Percentiles rank a stretch among this genome's conserved stretches.
Evolutionary conservation across 2,797 vertebrate genomes (phyloP).

Genomic region (Paguma larvata): DNA sequence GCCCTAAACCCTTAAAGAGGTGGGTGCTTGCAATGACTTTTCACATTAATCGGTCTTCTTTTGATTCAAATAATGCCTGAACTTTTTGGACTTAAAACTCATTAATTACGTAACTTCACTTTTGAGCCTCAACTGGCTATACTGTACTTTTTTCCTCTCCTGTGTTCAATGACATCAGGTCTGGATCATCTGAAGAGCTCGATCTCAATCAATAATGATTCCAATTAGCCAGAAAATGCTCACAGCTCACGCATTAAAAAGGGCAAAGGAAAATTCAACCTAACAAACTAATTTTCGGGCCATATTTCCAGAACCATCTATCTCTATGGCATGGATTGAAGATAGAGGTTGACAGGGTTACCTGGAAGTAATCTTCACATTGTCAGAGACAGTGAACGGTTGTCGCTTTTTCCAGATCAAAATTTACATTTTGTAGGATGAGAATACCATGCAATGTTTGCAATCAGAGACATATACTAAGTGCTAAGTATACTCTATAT

Average conservation of each 20-base stretch:
- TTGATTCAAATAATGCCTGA: not conserved
- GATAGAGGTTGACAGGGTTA: not conserved
- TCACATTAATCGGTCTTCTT: not conserved
- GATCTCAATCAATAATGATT: constrained; percentile 24
- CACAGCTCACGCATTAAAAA: constrained; percentile 25
- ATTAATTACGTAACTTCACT: not conserved
- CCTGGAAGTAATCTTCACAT: constrained; percentile 13
- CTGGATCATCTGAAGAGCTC: constrained; percentile 17
- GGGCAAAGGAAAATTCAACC: constrained; percentile 17
- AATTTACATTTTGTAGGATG: not conserved
- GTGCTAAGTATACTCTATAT: not conserved
- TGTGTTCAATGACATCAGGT: not conserved
- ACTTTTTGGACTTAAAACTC: not conserved
- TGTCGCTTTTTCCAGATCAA: not conserved
- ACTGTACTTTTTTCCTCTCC: not conserved
- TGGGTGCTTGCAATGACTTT: not conserved
- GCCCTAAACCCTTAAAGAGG: not conserved
- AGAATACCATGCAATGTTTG: not conserved
- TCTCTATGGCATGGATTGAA: not conserved
- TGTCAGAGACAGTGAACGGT: constrained; percentile 1
- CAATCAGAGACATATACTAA: constrained; percentile 7
- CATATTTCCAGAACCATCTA: not conserved
- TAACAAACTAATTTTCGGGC: constrained; percentile 18
- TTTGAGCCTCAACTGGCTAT: not conserved
- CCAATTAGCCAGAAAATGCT: constrained; percentile 6